A percentile compares a stretch with the other conserved stretches of the same genome.
Conservation (phyloP, 2,113 vertebrate genomes). For the Anhinga anhinga region DNA sequence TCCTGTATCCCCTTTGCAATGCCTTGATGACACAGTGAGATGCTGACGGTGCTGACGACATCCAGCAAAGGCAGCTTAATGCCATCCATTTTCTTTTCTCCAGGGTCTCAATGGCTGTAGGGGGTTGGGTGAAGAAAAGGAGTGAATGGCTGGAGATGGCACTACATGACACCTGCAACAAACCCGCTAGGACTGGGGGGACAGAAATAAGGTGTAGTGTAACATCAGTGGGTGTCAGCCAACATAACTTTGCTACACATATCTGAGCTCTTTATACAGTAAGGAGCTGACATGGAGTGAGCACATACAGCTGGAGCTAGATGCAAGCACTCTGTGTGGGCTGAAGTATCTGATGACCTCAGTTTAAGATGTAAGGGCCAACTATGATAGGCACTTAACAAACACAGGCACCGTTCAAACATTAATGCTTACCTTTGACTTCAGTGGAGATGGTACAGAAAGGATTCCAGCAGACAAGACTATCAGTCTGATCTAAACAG, state of each 20-base stretch:
- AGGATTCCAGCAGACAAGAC: background rate
- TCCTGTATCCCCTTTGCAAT: background rate
- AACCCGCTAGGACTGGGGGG: background rate
- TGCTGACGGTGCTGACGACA: background rate
- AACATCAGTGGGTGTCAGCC: background rate
- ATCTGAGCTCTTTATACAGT: background rate
- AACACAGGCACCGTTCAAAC: background rate
- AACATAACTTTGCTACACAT: rapidly evolving
- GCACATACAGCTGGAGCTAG: background rate
- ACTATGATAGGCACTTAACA: background rate
- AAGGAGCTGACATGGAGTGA: background rate
- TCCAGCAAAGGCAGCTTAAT: background rate
- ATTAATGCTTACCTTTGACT: background rate
- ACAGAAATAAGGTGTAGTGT: background rate
- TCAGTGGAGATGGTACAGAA: background rate
- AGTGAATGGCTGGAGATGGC: background rate
- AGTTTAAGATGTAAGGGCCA: background rate
- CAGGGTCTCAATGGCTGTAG: background rate
- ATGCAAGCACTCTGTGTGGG: background rate
- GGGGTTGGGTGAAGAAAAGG: background rate
- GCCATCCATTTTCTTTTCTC: background rate
- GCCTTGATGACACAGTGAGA: background rate
- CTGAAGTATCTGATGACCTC: background rate
- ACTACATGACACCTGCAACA: background rate
- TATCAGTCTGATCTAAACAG: background rate